Percentiles rank a stretch among this genome's conserved stretches.
phyloP scores from a whole-genome alignment of 2,888 invertebrate genomes.

The Biston stratarius region DNA sequence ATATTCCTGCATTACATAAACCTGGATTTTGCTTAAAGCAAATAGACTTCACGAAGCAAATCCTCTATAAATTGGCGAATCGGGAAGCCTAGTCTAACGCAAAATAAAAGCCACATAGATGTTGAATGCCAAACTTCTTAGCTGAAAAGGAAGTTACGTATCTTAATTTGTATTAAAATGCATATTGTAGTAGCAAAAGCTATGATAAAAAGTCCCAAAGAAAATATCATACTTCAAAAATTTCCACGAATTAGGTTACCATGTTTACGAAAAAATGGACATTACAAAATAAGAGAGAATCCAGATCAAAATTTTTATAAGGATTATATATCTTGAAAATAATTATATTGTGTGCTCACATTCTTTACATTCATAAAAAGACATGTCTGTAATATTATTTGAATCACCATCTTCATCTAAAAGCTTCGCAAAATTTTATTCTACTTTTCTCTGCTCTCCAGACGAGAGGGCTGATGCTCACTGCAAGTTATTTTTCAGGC shows the following conservation, averaged over 20 bases:
- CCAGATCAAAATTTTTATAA: too few species aligned
- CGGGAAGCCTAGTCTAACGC: constrained; percentile 21
- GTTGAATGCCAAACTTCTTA: not conserved
- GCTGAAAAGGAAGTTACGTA: not conserved
- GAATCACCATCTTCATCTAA: constrained; percentile 60
- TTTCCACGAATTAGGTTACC: too few species aligned
- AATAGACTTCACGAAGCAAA: constrained; percentile 31
- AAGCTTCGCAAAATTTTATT: constrained; percentile 68
- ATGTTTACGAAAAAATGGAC: too few species aligned
- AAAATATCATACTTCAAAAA: too few species aligned
- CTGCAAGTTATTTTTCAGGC: constrained; percentile 74
- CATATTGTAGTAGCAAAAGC: too few species aligned
- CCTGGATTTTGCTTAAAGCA: constrained; percentile 29
- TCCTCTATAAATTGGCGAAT: constrained; percentile 29
- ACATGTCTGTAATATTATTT: constrained; percentile 27
- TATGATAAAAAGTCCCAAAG: too few species aligned
- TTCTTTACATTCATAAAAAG: constrained; percentile 21
- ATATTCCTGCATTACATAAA: constrained; percentile 29
- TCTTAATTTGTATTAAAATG: not conserved
- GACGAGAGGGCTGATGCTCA: constrained; percentile 79
- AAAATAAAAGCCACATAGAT: constrained; percentile 18
- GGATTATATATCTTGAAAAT: not conserved
- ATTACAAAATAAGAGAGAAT: too few species aligned
- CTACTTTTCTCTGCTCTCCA: constrained; percentile 67
- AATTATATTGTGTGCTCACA: not conserved